Conservation (phyloP, 2,113 vertebrate genomes). For the Marmota flaviventris region DNA sequence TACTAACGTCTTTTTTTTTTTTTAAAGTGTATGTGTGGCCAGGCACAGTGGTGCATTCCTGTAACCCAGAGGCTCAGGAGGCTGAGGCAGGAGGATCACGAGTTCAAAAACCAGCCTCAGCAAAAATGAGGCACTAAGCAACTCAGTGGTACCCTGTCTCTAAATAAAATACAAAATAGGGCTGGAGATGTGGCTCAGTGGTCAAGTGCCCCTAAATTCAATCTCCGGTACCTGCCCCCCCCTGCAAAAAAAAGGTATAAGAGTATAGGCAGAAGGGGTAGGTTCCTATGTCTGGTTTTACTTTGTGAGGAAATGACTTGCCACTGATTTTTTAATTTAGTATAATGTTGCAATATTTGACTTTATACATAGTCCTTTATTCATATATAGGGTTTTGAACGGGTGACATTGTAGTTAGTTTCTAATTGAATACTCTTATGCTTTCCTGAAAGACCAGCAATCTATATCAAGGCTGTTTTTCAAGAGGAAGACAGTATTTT, state of each 20-base stretch:
- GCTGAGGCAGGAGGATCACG: no score
- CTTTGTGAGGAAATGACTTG: neutral
- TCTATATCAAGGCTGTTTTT: neutral
- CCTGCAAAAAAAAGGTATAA: neutral
- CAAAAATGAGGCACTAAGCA: no score
- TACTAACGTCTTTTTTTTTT: no score
- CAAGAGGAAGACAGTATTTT: neutral
- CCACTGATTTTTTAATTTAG: neutral
- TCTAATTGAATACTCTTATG: neutral
- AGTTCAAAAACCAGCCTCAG: no score
- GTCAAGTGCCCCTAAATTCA: no score
- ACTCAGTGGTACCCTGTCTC: no score
- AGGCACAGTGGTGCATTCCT: no score
- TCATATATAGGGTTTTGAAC: neutral
- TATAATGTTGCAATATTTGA: neutral
- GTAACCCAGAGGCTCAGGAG: no score
- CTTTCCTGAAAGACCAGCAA: neutral
- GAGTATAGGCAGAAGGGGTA: neutral
- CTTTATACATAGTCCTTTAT: neutral
- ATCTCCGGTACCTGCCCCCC: no score
- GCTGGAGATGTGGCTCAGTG: no score
- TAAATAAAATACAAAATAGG: no score
- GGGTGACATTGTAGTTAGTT: neutral
- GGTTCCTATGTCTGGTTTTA: neutral
- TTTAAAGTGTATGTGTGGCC: neutral